Evolutionary conservation across 2,797 vertebrate genomes (phyloP), one percentile per base, ranked within the genome.

Genomic region (Calcarius lapponicus): DNA sequence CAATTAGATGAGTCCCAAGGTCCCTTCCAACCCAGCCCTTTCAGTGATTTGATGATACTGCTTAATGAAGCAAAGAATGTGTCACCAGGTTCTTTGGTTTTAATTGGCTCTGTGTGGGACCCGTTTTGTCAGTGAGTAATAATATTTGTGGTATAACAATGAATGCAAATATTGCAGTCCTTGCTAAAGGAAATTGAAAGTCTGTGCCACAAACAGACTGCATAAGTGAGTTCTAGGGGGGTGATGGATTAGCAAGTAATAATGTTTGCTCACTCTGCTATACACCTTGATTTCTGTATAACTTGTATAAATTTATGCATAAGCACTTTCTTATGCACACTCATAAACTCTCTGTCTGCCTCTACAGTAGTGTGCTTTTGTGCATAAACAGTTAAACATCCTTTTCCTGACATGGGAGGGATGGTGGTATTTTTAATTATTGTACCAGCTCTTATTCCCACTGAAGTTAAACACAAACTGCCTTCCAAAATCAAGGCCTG

Each of bases 221-320:
- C 16, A 8, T 58, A 80, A 89, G 45, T 83, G 74, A 82, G 28
- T 71, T 78, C 34, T 25, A 12, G 26, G 16, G 17, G 48, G 7
- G 7, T 47, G 72, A 79, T 91, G 79, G 18, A 43, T 93, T 80
- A 62, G 72, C 1, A 1, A 69, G 47, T 71, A 80, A 57, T 72
- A 56, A 65, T 60, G 64, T 82, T 95, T 90, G 58, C 62, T 88
- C 43, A 34, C 40, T 65, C 65, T 80, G 64, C 76, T 90, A 0
- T 70, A 38, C 40, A 90, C 92, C 88, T 93, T 88, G 85, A 91
- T 94, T 94, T 79, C 76, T 86, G 32, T 86, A 70, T 74, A 83
- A 86, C 84, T 92, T 93, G 60, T 88, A 64, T 75, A 84, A 86
- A 96, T 93, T 82, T 62, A 85, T 95, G 88, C 76, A 40, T 73